Conservation (phyloP, 2,888 invertebrate species). For the Athalia rosae region DNA sequence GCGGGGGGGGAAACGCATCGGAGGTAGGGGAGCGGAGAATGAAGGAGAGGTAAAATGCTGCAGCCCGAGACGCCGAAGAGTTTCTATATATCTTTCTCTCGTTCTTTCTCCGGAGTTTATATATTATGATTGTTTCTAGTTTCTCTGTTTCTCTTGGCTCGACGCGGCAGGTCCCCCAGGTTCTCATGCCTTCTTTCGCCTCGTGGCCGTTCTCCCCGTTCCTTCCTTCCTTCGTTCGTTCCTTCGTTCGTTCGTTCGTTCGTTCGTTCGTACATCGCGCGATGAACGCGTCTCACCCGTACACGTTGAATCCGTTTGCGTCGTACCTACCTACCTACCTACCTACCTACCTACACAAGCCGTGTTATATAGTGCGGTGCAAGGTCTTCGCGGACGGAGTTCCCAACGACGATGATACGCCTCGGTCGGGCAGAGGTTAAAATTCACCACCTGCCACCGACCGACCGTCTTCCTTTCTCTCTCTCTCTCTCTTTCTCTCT, state of each 20-base stretch:
- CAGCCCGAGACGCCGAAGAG: not conserved
- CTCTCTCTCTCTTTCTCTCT: not conserved
- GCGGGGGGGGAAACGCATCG: not conserved
- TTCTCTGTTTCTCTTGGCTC: constrained; percentile 33
- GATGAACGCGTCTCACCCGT: not conserved
- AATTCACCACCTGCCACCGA: constrained; percentile 35
- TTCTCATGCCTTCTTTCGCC: constrained; percentile 42
- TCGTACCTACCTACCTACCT: too few relatives aligned
- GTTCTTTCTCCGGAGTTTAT: not conserved
- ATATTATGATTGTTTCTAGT: not conserved
- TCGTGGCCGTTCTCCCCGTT: constrained; percentile 28
- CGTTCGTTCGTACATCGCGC: constrained; percentile 8
- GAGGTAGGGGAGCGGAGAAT: not conserved
- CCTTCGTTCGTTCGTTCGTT: too few relatives aligned
- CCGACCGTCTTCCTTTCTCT: constrained; percentile 6
- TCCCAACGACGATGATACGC: not conserved
- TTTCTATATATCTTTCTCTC: not conserved
- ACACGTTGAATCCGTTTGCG: too few relatives aligned
- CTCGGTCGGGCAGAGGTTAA: constrained; percentile 33
- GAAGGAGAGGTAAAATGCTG: not conserved
- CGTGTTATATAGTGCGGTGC: not conserved
- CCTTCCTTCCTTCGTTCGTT: too few relatives aligned
- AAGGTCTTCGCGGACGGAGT: not conserved
- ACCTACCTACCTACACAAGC: too few relatives aligned
- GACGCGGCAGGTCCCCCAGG: constrained; percentile 29